phyloP scores from a whole-genome alignment of 64 coral and sea anemone genomes.

The Orbicella faveolata region DNA sequence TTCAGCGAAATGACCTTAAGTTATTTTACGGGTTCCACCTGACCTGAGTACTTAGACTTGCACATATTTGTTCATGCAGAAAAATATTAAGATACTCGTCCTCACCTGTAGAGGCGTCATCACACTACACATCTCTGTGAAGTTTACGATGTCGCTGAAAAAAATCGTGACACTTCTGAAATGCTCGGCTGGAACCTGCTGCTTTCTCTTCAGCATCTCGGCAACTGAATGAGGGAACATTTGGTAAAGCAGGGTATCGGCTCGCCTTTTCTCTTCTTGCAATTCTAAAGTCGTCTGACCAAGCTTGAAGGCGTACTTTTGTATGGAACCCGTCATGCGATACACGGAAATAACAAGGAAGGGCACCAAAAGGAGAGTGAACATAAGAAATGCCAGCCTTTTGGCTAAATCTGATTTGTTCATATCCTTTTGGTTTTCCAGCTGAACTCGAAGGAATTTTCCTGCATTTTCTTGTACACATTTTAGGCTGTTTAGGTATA shows the following conservation, averaged over 20 bases:
- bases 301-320: slow-evolving; percentile 56
- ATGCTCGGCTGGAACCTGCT: slow-evolving; percentile 49
- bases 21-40: too few relatives aligned
- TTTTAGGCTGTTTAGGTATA: slow-evolving; percentile 41
- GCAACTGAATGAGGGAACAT: slow-evolving; percentile 76
- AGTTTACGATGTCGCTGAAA: slow-evolving; percentile 78
- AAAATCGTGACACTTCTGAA: slow-evolving; percentile 73
- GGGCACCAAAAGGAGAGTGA: slow-evolving; percentile 31
- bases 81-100: background rate
- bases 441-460: background rate
- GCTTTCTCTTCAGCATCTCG: slow-evolving; percentile 50
- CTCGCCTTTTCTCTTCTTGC: slow-evolving; percentile 52
- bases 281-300: slow-evolving; percentile 40
- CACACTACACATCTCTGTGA: slow-evolving; percentile 61
- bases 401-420: background rate
- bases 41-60: too few relatives aligned
- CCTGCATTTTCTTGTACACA: slow-evolving; percentile 52
- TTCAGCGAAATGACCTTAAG: too few relatives aligned
- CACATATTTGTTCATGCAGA: too few relatives aligned
- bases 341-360: slow-evolving; percentile 35
- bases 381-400: background rate
- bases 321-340: slow-evolving; percentile 50
- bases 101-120: slow-evolving; percentile 51
- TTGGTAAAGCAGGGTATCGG: slow-evolving; percentile 49
- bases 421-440: background rate